Conservation (phyloP, 2,797 vertebrate genomes). For the Carapus acus region DNA sequence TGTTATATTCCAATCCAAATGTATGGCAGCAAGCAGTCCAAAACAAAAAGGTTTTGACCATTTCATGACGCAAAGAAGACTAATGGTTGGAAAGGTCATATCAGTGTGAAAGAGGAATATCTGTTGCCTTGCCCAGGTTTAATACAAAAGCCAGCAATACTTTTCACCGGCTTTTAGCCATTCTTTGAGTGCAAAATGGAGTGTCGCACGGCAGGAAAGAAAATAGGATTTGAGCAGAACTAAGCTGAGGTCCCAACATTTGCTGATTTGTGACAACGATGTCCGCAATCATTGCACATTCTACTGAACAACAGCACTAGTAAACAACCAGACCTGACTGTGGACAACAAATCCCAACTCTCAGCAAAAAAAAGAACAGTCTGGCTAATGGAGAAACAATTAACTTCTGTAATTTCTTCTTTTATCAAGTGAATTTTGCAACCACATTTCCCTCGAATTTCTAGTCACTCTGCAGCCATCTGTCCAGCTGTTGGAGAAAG, state of each 20-base stretch:
- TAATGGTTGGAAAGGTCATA: constrained; percentile 5
- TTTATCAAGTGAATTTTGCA: too few species aligned
- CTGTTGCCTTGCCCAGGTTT: background rate
- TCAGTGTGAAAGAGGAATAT: constrained; percentile 17
- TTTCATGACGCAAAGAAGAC: constrained; percentile 16
- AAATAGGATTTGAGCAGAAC: constrained; percentile 29
- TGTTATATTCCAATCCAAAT: constrained; percentile 38
- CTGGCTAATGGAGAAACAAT: too few species aligned
- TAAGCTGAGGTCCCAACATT: constrained; percentile 18
- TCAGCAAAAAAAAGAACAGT: too few species aligned
- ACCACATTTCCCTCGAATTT: too few species aligned
- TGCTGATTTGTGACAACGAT: constrained; percentile 15
- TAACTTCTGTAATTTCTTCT: too few species aligned
- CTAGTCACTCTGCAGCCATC: too few species aligned
- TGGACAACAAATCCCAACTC: too few species aligned
- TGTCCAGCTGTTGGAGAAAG: too few species aligned
- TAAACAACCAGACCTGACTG: constrained; percentile 7
- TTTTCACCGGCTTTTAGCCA: constrained; percentile 23
- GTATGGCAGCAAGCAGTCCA: constrained; percentile 26
- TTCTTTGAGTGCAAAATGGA: constrained; percentile 25
- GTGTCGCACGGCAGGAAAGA: constrained; percentile 17
- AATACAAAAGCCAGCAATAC: constrained; percentile 10
- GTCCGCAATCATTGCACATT: constrained; percentile 5
- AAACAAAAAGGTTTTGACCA: constrained; percentile 13
- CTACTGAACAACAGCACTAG: background rate